A percentile compares a stretch with the other conserved stretches of the same genome.
These are phyloP conservation scores for Tryphoninae sp. DNA, from an alignment of 2,888 invertebrate species.

Conservation along the genomic window DNA sequence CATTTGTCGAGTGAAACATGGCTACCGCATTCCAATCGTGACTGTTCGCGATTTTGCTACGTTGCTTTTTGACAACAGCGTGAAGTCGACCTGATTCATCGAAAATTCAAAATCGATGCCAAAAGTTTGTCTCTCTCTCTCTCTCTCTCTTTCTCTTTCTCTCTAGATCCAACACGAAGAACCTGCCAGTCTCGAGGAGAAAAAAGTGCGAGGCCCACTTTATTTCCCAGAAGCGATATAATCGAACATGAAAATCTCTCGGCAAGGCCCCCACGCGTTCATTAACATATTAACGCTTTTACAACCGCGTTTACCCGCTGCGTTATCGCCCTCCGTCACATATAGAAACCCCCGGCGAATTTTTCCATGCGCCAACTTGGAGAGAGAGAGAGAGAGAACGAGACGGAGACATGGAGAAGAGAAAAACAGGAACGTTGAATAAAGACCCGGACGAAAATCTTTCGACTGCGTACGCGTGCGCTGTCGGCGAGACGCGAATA, in stretches of 20 bases:
- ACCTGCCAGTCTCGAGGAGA: background rate
- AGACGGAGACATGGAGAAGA: slow-evolving; percentile 11
- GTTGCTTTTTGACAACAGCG: background rate
- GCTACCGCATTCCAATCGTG: slow-evolving; percentile 7
- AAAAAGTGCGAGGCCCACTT: slow-evolving; percentile 11
- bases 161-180: background rate
- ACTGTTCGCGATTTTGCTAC: slow-evolving; percentile 14
- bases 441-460: slow-evolving; percentile 33
- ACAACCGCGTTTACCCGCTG: slow-evolving; percentile 60
- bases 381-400: background rate
- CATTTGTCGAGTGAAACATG: slow-evolving; percentile 32
- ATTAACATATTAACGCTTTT: slow-evolving; percentile 73
- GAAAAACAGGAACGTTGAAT: slow-evolving; percentile 12
- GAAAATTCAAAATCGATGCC: slow-evolving; percentile 55
- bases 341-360: slow-evolving; percentile 18
- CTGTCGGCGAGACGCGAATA: background rate
- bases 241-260: slow-evolving; percentile 70
- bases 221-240: slow-evolving; percentile 70
- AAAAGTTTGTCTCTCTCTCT: slow-evolving; percentile 1
- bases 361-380: slow-evolving; percentile 8
- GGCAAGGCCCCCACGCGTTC: slow-evolving; percentile 70
- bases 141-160: background rate
- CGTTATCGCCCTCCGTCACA: slow-evolving; percentile 48
- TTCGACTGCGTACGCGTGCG: slow-evolving; percentile 48
- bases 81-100: slow-evolving; percentile 22